Evolutionary conservation across 1,140 invertebrate species (phyloP).

Genomic region (Radopholus similis): DNA sequence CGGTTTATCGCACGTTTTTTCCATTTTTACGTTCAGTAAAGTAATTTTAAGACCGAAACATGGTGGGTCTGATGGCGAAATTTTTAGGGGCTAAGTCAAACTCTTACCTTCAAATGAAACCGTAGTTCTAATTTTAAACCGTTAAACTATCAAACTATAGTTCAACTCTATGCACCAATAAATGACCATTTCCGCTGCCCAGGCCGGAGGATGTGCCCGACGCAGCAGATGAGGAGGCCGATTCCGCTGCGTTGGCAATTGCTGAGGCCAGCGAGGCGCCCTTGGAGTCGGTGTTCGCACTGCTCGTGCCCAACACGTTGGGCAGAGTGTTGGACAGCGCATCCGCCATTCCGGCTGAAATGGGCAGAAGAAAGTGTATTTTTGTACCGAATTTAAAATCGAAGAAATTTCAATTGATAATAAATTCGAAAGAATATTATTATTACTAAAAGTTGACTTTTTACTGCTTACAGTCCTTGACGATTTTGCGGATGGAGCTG

Average conservation of each 20-base stretch:
- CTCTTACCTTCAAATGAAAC: too few relatives aligned
- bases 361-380: constrained; percentile 6
- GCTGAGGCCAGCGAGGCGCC: constrained; percentile 4
- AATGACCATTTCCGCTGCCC: neutral
- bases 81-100: too few relatives aligned
- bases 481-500: constrained; percentile 56
- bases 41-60: too few relatives aligned
- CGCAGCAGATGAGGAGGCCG: constrained; percentile 18
- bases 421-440: constrained; percentile 14
- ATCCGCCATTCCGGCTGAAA: constrained; percentile 56
- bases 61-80: too few relatives aligned
- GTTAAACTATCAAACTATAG: neutral
- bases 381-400: constrained; percentile 4
- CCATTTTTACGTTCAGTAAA: too few relatives aligned
- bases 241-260: constrained; percentile 7
- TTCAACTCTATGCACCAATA: neutral
- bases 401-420: constrained; percentile 3
- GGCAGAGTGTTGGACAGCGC: constrained; percentile 54
- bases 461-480: constrained; percentile 54
- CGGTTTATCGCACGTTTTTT: too few relatives aligned
- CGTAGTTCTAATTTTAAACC: neutral
- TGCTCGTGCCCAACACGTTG: constrained; percentile 41
- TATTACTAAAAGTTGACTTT: neutral
- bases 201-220: constrained; percentile 3
- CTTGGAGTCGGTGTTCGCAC: constrained; percentile 1